These are phyloP conservation scores for Rambutsinella grinnellia DNA, from an alignment of 2,888 invertebrate genomes.

Conservation along the genomic window DNA sequence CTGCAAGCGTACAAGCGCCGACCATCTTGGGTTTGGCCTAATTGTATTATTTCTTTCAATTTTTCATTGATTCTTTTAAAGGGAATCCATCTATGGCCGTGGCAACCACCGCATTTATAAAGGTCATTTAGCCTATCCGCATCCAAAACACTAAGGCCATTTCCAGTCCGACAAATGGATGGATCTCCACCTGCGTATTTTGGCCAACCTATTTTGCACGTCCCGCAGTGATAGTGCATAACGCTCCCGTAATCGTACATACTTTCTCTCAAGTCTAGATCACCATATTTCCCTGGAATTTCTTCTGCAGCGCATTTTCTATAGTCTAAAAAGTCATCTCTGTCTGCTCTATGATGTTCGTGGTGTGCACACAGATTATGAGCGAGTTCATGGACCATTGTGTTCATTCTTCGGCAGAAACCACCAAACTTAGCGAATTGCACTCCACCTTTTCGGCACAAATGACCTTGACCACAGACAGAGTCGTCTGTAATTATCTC, in stretches of 20 bases:
- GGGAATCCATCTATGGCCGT: too few relatives aligned
- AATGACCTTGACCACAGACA: background rate
- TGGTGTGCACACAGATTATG: background rate
- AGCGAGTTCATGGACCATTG: background rate
- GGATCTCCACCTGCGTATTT: too few relatives aligned
- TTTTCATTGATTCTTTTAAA: background rate
- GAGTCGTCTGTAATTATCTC: background rate
- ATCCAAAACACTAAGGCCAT: background rate
- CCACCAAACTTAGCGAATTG: constrained; percentile 2
- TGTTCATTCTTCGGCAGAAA: background rate
- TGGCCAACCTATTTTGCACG: background rate
- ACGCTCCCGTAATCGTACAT: background rate
- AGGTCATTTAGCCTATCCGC: background rate
- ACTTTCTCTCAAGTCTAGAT: background rate
- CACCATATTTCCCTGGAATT: background rate
- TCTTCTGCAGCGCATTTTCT: too few relatives aligned
- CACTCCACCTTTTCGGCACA: background rate
- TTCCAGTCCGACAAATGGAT: too few relatives aligned
- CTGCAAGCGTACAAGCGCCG: background rate
- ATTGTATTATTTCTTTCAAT: background rate
- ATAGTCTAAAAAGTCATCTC: too few relatives aligned
- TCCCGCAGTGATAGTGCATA: background rate
- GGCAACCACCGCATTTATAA: background rate
- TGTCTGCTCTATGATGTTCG: background rate
- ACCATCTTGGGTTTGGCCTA: too few relatives aligned